A percentile compares a stretch with the other conserved stretches of the same genome.
Conservation (phyloP, 23 tunicate genomes). For the Halocynthia roretzi region DNA sequence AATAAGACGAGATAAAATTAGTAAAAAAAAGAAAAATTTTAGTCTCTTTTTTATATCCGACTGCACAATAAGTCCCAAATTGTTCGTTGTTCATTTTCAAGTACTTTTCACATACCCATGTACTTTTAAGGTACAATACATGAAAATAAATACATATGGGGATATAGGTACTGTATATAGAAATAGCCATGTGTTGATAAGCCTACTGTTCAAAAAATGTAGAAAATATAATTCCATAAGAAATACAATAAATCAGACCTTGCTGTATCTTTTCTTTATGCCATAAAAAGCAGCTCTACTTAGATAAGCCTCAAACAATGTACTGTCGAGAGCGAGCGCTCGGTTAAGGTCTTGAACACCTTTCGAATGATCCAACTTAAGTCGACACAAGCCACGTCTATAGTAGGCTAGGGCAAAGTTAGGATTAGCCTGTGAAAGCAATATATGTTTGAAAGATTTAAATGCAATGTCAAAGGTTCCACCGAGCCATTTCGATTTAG, state of each 20-base stretch:
- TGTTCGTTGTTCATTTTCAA: too few species aligned
- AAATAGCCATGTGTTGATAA: too few species aligned
- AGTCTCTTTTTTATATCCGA: too few species aligned
- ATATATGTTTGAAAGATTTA: background rate
- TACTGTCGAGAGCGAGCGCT: constrained; percentile 59
- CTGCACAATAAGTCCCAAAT: too few species aligned
- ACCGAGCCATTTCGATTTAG: background rate
- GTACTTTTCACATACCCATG: too few species aligned
- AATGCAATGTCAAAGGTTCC: background rate
- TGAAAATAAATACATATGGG: too few species aligned
- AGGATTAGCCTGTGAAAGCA: constrained; percentile 44
- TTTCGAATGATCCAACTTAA: constrained; percentile 49
- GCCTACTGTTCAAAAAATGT: too few species aligned
- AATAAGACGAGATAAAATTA: too few species aligned
- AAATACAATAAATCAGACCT: constrained; percentile 20
- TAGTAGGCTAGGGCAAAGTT: constrained; percentile 61
- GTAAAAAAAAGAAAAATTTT: too few species aligned
- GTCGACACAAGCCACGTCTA: constrained; percentile 72
- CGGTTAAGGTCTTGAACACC: constrained; percentile 84
- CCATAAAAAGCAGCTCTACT: constrained; percentile 82
- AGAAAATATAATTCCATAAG: too few species aligned
- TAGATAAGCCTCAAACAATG: constrained; percentile 75
- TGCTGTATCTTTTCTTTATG: constrained; percentile 74
- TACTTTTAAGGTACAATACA: too few species aligned
- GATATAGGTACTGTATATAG: too few species aligned